A percentile compares a stretch with the other conserved stretches of the same genome.
These are phyloP conservation scores for Leucoraja erinaceus DNA, from an alignment of 2,113 vertebrate species.

Conservation along the genomic window DNA sequence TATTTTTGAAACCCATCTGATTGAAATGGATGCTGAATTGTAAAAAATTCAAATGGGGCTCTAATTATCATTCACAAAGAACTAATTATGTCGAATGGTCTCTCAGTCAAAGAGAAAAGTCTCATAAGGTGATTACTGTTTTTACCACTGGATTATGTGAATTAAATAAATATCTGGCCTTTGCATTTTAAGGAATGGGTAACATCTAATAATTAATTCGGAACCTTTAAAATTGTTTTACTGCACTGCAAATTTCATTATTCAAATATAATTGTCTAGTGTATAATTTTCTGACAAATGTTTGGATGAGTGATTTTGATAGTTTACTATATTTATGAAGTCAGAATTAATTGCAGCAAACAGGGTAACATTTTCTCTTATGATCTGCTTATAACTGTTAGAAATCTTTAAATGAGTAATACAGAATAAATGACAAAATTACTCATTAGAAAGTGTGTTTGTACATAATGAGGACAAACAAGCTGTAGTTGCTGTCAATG, in stretches of 20 bases:
- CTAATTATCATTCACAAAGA: slow-evolving; percentile 23
- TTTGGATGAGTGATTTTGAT: neutral
- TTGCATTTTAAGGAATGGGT: slow-evolving; percentile 20
- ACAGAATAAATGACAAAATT: neutral
- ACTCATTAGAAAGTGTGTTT: neutral
- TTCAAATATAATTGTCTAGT: slow-evolving; percentile 2
- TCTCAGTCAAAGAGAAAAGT: slow-evolving; percentile 24
- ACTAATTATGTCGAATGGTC: slow-evolving; percentile 25
- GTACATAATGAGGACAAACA: slow-evolving; percentile 5
- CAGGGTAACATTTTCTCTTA: neutral
- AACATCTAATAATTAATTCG: slow-evolving; percentile 27
- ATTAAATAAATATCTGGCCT: slow-evolving; percentile 24
- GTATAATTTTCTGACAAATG: slow-evolving; percentile 28
- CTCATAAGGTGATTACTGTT: slow-evolving; percentile 25
- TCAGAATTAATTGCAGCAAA: neutral
- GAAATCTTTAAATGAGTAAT: slow-evolving; percentile 2
- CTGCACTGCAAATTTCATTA: slow-evolving; percentile 24
- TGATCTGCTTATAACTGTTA: neutral
- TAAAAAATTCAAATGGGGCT: slow-evolving; percentile 8
- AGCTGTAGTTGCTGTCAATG: neutral
- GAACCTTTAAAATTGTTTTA: neutral
- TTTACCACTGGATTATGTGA: slow-evolving; percentile 24
- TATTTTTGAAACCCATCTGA: slow-evolving; percentile 21
- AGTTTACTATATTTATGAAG: slow-evolving; percentile 5
- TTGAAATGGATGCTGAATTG: slow-evolving; percentile 9